Base-by-base conservation (phyloP, 2,888 invertebrate genomes). In the Drosophila nr. perissopoda region DNA sequence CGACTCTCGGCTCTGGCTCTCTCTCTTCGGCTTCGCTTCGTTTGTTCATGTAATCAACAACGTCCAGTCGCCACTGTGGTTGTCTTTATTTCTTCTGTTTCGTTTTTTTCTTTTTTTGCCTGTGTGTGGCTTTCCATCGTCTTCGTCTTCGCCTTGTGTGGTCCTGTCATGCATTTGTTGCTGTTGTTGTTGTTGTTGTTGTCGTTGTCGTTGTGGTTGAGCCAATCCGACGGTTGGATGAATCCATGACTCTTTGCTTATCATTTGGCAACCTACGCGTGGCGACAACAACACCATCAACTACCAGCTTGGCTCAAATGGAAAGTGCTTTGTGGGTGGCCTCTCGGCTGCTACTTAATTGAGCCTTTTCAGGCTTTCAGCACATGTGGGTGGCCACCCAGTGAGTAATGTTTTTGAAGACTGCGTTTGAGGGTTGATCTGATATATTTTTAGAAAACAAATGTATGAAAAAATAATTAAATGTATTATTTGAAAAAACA, bases 191-290 rank as follows among this genome's bases (percentile, higher is more conserved):
- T 73, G n/a, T n/a, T n/a, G n/a, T n/a, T n/a, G 60, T 31, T 67
- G 68, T 21, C 64, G 65, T 36, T 68, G 70, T 60, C 57, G 72
- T 70, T 80, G n/a, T 56, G 51, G 65, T 64, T 70, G 65, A 63
- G 62, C 74, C 78, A 70, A 68, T 81, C 74, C 70, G 63, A 80
- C 62, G 65, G 67, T 49, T 70, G 60, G 73, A 68, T 67, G 73
- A 76, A 87, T 89, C 80, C 84, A 79, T 89, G 89, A 77, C 70
- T 85, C 89, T 88, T 78, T 40, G 85, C 85, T 87, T 88, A 89
- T 89, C 86, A 88, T 84, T 86, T 78, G 82, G 78, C 81, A 87
- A 88, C 83, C 89, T 83, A 86, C 85, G 89, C 81, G 80, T 87
- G 85, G 76, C 81, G 86, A 84, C 87, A 86, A 82, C 88, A 68